Evolutionary conservation across 1,140 invertebrate species (phyloP).

Genomic region (Atta colombica): DNA sequence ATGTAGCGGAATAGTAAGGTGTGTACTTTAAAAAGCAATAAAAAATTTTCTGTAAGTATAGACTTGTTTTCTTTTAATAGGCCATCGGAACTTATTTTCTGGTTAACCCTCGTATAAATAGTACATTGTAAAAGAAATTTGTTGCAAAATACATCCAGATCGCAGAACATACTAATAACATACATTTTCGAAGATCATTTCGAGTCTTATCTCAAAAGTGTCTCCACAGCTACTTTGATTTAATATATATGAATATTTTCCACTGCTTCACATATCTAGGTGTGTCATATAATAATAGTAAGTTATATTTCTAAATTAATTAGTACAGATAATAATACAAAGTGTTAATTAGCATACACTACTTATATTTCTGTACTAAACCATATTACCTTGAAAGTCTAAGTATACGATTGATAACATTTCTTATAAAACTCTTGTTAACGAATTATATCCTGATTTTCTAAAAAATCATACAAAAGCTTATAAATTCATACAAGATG

Average conservation of each 20-base stretch:
- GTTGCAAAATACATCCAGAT: conserved; percentile 57
- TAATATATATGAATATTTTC: conserved; percentile 63
- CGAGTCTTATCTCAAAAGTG: conserved; percentile 59
- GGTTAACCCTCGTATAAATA: too few relatives aligned
- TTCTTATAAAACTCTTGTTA: conserved; percentile 50
- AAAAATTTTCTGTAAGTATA: too few relatives aligned
- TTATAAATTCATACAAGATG: conserved; percentile 57
- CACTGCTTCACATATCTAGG: conserved; percentile 39
- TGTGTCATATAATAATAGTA: conserved; percentile 71
- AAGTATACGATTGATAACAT: conserved; percentile 61
- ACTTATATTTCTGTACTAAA: conserved; percentile 70
- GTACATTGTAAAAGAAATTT: conserved; percentile 18
- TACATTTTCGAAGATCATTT: conserved; percentile 45
- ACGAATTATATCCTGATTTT: conserved; percentile 19
- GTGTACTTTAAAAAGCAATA: too few relatives aligned
- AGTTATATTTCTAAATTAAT: conserved; percentile 69
- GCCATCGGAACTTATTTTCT: too few relatives aligned
- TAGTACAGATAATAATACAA: conserved; percentile 78
- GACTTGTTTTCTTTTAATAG: too few relatives aligned
- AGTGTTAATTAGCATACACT: conserved; percentile 78
- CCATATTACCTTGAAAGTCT: conserved; percentile 69
- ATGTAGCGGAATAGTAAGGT: too few relatives aligned
- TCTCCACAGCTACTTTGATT: conserved; percentile 70
- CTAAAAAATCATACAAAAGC: neutral
- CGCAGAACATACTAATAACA: conserved; percentile 60